These are phyloP conservation scores for Illadopsis cleaveri DNA, from an alignment of 2,113 vertebrate species.

Conservation along the genomic window DNA sequence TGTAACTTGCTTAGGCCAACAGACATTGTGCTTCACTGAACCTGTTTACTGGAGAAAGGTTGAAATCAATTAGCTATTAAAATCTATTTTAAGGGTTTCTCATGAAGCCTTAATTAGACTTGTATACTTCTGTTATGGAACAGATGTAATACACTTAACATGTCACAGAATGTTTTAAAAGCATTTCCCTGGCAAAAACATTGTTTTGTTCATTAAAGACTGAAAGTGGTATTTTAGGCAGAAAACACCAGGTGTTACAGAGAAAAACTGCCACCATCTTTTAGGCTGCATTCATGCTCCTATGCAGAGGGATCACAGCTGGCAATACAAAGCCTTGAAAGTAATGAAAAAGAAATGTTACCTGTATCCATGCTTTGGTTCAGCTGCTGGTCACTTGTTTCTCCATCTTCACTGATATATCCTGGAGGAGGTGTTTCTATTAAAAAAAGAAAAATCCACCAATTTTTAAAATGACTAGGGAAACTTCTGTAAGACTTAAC, in stretches of 20 bases:
- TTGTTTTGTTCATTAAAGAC: background rate
- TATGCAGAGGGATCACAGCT: background rate
- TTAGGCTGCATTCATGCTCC: background rate
- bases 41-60: background rate
- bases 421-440: constrained; percentile 96
- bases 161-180: background rate
- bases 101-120: background rate
- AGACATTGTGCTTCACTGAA: background rate
- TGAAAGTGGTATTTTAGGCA: background rate
- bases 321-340: background rate
- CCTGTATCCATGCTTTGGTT: constrained; percentile 99
- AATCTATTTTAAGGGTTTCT: background rate
- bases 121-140: background rate
- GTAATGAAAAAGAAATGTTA: constrained; percentile 23
- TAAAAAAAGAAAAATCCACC: background rate
- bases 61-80: background rate
- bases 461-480: background rate
- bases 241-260: background rate
- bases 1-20: background rate
- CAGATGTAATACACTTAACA: background rate
- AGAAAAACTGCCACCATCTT: background rate
- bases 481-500: background rate
- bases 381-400: constrained; percentile 95
- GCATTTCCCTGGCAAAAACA: background rate
- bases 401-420: constrained; percentile 99